phyloP scores from a whole-genome alignment of 2,113 vertebrate genomes.

The Geococcyx californianus region DNA sequence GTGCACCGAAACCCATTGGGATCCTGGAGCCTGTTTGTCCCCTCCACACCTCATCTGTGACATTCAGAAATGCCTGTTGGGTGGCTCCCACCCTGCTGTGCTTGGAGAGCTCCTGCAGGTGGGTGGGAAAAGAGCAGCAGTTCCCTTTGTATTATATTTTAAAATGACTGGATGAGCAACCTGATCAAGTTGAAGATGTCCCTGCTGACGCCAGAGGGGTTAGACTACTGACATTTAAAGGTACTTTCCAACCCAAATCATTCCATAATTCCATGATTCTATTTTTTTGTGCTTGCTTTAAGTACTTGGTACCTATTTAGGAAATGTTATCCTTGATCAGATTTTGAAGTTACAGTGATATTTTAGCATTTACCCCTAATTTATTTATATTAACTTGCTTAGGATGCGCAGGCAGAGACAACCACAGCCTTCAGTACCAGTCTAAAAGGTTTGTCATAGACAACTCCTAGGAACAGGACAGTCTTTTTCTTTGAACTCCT shows the following conservation, averaged over 20 bases:
- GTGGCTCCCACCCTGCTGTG: rapidly evolving
- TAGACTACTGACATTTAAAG: too few species aligned
- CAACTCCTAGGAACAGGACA: rapidly evolving
- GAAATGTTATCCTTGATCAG: not conserved
- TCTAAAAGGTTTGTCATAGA: rapidly evolving
- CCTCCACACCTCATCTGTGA: rapidly evolving
- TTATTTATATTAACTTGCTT: not conserved
- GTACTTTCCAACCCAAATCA: too few species aligned
- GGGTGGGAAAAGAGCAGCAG: not conserved
- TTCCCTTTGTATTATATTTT: not conserved
- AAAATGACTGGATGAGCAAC: not conserved
- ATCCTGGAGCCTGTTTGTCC: rapidly evolving
- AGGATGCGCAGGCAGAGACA: not conserved
- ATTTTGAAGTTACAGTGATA: not conserved
- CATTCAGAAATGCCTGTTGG: not conserved
- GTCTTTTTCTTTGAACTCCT: rapidly evolving
- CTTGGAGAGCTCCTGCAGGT: not conserved
- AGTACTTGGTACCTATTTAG: not conserved
- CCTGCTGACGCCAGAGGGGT: too few species aligned
- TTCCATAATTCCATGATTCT: too few species aligned
- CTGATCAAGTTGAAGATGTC: too few species aligned
- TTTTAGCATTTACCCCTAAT: not conserved
- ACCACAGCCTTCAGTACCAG: not conserved
- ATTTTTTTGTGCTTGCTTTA: not conserved
- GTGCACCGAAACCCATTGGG: not conserved